Percentiles rank a stretch among this genome's conserved stretches.
phyloP scores from a whole-genome alignment of 2,797 vertebrate species.

The Clarias pachynema region DNA sequence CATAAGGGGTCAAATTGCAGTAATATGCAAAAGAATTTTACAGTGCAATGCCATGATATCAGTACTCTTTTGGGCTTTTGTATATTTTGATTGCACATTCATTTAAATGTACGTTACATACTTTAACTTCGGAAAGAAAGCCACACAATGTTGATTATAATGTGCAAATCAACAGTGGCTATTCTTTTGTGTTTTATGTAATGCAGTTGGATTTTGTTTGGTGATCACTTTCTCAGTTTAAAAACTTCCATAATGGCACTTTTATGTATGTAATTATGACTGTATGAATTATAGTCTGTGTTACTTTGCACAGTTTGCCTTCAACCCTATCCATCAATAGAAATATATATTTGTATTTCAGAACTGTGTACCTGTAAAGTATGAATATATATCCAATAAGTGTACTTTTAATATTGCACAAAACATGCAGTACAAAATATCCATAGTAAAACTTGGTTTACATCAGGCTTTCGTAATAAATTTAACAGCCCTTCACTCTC shows the following conservation, averaged over 20 bases:
- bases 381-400: neutral
- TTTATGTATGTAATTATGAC: neutral
- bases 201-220: neutral
- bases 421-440: neutral
- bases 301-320: slow-evolving; percentile 20
- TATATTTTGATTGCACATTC: neutral
- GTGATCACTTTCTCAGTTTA: neutral
- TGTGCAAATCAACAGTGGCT: neutral
- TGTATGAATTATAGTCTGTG: too few relatives aligned
- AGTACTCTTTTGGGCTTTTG: neutral
- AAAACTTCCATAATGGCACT: neutral
- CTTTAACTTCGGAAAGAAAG: neutral
- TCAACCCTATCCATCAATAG: neutral
- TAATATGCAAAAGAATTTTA: neutral
- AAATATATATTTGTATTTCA: neutral
- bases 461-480: neutral
- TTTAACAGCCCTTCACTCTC: neutral
- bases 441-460: neutral
- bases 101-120: neutral
- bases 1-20: neutral
- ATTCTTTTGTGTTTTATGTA: neutral
- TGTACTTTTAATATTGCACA: neutral
- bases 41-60: neutral
- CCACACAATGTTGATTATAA: neutral
- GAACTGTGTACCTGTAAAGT: neutral